Conservation (phyloP, 1,140 invertebrate species). For the Olivierus martensii region DNA sequence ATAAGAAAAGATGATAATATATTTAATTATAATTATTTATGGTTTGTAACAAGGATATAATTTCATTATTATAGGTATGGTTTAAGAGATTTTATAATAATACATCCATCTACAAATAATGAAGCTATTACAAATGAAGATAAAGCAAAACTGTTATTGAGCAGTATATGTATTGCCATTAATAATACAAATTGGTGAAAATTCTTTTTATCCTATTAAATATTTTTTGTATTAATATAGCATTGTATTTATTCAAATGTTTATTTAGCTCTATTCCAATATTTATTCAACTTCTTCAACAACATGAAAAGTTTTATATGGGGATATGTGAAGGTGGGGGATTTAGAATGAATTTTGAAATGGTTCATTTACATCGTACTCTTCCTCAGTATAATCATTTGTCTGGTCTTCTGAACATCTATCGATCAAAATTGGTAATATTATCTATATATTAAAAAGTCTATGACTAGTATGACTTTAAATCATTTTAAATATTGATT, state of each 20-base stretch:
- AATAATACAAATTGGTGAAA: conserved; percentile 57
- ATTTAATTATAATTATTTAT: too few species aligned
- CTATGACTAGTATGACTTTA: too few species aligned
- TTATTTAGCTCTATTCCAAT: conserved; percentile 56
- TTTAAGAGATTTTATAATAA: conserved; percentile 63
- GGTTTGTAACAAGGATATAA: conserved; percentile 33
- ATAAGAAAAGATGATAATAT: too few species aligned
- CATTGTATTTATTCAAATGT: conserved; percentile 16
- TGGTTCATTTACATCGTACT: conserved; percentile 67
- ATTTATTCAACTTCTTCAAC: conserved; percentile 70
- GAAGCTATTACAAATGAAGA: conserved; percentile 55
- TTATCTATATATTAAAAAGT: too few species aligned
- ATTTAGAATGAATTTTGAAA: conserved; percentile 63
- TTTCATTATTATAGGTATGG: conserved; percentile 57
- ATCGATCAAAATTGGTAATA: conserved; percentile 34
- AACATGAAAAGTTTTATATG: conserved; percentile 63
- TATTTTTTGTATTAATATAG: too few species aligned
- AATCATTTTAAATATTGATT: too few species aligned
- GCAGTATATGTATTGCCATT: conserved; percentile 67
- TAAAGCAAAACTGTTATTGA: conserved; percentile 66
- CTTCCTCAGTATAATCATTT: conserved; percentile 71
- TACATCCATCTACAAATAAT: conserved; percentile 41
- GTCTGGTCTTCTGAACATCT: conserved; percentile 40
- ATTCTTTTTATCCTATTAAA: too few species aligned
- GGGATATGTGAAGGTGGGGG: conserved; percentile 60